Evolutionary conservation across 1,140 invertebrate genomes (phyloP).

Genomic region (Cataglyphis hispanica): DNA sequence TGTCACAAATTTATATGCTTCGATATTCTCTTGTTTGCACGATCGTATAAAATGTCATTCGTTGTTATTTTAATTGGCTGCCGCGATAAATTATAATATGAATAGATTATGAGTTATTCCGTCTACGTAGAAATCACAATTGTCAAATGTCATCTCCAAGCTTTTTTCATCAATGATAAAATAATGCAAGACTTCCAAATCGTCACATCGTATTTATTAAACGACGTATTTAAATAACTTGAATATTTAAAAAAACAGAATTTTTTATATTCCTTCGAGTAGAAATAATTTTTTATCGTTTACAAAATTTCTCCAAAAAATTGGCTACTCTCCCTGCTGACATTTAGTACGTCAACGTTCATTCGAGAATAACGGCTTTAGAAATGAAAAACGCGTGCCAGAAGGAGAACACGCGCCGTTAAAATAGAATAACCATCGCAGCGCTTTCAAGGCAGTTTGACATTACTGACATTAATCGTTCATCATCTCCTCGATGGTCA

Average conservation of each 20-base stretch:
- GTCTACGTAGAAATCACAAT: background rate
- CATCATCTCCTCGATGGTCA: background rate
- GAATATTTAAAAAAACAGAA: background rate
- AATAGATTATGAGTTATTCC: background rate
- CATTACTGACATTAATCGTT: slow-evolving; percentile 56
- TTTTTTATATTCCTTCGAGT: background rate
- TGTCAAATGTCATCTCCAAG: slow-evolving; percentile 4
- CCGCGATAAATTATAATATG: slow-evolving; percentile 37
- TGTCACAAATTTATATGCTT: slow-evolving; percentile 3
- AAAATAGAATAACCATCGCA: slow-evolving; percentile 49
- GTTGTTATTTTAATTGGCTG: slow-evolving; percentile 37
- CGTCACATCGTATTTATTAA: background rate
- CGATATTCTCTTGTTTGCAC: background rate
- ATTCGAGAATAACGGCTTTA: background rate
- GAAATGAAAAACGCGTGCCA: slow-evolving; percentile 18
- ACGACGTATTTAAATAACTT: too few species aligned
- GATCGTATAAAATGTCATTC: background rate
- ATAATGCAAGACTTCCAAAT: background rate
- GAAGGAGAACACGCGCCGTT: background rate
- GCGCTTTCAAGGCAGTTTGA: slow-evolving; percentile 11
- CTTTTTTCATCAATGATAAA: background rate
- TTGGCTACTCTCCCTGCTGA: background rate
- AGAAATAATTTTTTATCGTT: background rate
- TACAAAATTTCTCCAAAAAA: slow-evolving; percentile 8
- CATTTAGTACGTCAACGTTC: background rate